These are phyloP conservation scores for Tragelaphus oryx DNA, from an alignment of 2,797 vertebrate species.

Conservation along the genomic window DNA sequence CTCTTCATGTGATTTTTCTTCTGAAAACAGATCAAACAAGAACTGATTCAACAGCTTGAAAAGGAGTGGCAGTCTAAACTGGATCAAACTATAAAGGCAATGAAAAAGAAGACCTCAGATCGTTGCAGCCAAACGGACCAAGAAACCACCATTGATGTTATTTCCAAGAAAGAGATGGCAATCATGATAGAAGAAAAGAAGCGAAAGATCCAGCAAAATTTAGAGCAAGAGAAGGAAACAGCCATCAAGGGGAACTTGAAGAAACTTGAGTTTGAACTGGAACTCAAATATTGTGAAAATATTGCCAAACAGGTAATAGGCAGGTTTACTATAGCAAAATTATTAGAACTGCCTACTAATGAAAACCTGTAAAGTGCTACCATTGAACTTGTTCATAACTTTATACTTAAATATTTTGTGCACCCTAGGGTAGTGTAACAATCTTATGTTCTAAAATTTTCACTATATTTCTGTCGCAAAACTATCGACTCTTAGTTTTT, in stretches of 20 bases:
- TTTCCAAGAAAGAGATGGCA: slow-evolving; percentile 78
- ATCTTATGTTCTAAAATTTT: background rate
- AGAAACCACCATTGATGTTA: slow-evolving; percentile 44
- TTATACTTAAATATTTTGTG: background rate
- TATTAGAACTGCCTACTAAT: background rate
- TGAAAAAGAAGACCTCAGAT: slow-evolving; percentile 72
- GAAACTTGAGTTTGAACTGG: slow-evolving; percentile 81
- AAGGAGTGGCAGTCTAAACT: slow-evolving; percentile 84
- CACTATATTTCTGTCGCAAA: slow-evolving; percentile 4
- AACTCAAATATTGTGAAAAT: slow-evolving; percentile 84
- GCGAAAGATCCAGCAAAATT: slow-evolving; percentile 73
- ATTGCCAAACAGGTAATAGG: slow-evolving; percentile 82
- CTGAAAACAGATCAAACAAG: slow-evolving; percentile 78
- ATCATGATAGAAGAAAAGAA: slow-evolving; percentile 79
- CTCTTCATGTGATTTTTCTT: slow-evolving; percentile 44
- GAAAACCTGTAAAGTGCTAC: background rate
- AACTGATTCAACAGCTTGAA: slow-evolving; percentile 81
- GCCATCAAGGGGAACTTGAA: slow-evolving; percentile 82
- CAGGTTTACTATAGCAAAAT: background rate
- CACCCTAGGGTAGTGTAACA: background rate
- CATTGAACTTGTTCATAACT: background rate
- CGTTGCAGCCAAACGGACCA: slow-evolving; percentile 84
- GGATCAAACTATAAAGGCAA: slow-evolving; percentile 77
- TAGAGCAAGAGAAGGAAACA: slow-evolving; percentile 78
- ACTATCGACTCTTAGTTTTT: background rate